These are phyloP conservation scores for Toxotes jaculatrix DNA, from an alignment of 2,113 vertebrate genomes.

Conservation along the genomic window DNA sequence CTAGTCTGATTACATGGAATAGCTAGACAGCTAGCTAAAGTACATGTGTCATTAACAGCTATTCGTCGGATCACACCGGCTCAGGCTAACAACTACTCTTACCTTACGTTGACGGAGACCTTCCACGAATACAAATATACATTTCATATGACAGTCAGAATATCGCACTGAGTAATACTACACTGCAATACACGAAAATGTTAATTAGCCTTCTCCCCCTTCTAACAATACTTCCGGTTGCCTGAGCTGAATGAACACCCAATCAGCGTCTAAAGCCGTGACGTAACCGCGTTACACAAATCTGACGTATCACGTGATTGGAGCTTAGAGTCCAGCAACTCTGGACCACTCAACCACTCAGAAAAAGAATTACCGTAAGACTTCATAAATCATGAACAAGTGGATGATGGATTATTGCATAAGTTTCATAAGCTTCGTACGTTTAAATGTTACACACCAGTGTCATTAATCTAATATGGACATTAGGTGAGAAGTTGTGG, in stretches of 20 bases:
- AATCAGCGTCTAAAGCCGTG: conserved; percentile 45
- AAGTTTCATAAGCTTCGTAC: background rate
- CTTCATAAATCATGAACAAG: background rate
- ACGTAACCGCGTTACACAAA: conserved; percentile 47
- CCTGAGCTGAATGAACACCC: conserved; percentile 27
- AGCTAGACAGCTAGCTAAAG: background rate
- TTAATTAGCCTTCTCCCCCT: conserved; percentile 12
- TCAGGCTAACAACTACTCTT: background rate
- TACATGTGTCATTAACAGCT: background rate
- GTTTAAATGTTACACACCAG: background rate
- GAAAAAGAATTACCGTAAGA: background rate
- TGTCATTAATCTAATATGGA: background rate
- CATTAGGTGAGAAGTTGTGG: background rate
- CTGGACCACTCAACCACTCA: background rate
- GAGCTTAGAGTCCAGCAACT: background rate
- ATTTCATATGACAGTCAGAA: background rate
- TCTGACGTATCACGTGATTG: conserved; percentile 24
- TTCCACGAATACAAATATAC: background rate
- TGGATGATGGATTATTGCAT: background rate
- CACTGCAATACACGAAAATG: background rate
- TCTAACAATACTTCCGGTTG: conserved; percentile 55
- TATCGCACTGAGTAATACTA: background rate
- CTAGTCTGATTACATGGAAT: conserved; percentile 2
- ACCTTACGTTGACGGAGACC: conserved; percentile 41
- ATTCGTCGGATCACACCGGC: background rate